Percentiles rank a stretch among this genome's conserved stretches.
Evolutionary conservation across 2,888 invertebrate species (phyloP).

Genomic region (Tinea semifulvella): DNA sequence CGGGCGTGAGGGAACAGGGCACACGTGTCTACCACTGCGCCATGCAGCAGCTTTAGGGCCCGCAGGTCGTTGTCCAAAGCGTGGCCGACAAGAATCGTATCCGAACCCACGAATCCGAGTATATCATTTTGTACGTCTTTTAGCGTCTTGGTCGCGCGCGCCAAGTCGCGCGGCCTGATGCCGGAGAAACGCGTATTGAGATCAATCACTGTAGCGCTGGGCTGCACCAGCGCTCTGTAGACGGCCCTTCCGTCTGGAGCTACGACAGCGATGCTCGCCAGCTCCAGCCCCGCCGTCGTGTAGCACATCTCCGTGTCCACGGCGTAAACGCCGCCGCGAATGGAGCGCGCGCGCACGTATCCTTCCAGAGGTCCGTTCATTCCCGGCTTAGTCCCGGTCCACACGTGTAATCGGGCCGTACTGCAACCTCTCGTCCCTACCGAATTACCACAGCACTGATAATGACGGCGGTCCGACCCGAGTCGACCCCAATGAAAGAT

Average conservation of each 20-base stretch:
- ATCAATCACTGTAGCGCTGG: constrained; percentile 85
- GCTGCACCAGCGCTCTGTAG: constrained; percentile 86
- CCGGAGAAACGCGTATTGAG: constrained; percentile 97
- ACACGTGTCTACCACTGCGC: constrained; percentile 88
- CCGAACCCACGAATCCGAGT: constrained; percentile 77
- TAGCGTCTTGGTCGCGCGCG: constrained; percentile 73
- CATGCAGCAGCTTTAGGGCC: constrained; percentile 84
- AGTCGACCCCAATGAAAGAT: constrained; percentile 90
- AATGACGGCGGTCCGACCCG: constrained; percentile 55
- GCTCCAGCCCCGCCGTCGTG: constrained; percentile 85
- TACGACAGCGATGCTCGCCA: constrained; percentile 88
- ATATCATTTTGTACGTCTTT: constrained; percentile 87
- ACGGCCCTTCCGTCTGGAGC: constrained; percentile 76
- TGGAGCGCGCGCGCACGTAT: constrained; percentile 68
- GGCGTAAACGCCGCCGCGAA: constrained; percentile 74
- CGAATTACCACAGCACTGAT: constrained; percentile 71
- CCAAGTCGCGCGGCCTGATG: constrained; percentile 71
- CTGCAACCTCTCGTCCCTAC: constrained; percentile 71
- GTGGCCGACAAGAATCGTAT: constrained; percentile 94
- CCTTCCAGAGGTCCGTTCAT: constrained; percentile 78
- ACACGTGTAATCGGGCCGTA: constrained; percentile 74
- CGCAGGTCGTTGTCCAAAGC: constrained; percentile 93
- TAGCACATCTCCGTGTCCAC: constrained; percentile 98
- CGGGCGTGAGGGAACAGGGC: constrained; percentile 85
- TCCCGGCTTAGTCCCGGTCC: constrained; percentile 76